Evolutionary conservation across 2,888 invertebrate species (phyloP), one percentile per base, ranked within the genome.

Genomic region (Pollenia angustigena): DNA sequence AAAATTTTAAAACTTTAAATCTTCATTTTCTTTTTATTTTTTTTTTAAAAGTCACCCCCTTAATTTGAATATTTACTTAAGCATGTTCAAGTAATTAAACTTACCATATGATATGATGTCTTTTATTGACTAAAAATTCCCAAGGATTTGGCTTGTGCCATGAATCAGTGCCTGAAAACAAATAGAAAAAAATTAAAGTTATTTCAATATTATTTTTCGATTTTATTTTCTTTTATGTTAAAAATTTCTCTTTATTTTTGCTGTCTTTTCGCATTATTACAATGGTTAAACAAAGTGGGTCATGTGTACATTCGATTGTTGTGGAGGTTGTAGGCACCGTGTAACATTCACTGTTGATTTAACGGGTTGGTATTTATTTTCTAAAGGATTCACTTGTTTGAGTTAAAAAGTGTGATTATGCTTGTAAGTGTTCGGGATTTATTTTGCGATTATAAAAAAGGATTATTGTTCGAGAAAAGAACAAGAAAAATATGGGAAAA

Each of bases 81-180:
- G 42, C n/a, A 18, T 23, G 46, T 14, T 50, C 2, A 11, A 54
- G 23, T 75, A 81, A 32, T 56, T 87, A 54, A 12, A 83, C 94
- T 94, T 91, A 95, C 97, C 97, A 97, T 91, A 97, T 96, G 79
- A 97, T 94, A 92, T 96, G 96, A 92, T 97, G 95, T 91, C 97
- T 96, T 89, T 95, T 95, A 93, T 96, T 96, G 90, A 97, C 96
- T 91, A 97, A 95, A 93, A 96, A 97, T 93, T 97, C 97, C 97
- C 97, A 97, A 14, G 97, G 96, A 90, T 97, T 97, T 42, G 97
- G 96, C 90, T 95, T 95, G 88, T 93, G 93, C 91, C 93, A 92
- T 46, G 92, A 90, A 88, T 93, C 93, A 81, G 92, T 93, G 79
- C 93, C 93, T 93, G 87, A 62, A 89, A 90, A 64, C 82, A 50